These are phyloP conservation scores for Heteractis magnifica DNA, from an alignment of 92 coral and sea anemone species.

Conservation along the genomic window DNA sequence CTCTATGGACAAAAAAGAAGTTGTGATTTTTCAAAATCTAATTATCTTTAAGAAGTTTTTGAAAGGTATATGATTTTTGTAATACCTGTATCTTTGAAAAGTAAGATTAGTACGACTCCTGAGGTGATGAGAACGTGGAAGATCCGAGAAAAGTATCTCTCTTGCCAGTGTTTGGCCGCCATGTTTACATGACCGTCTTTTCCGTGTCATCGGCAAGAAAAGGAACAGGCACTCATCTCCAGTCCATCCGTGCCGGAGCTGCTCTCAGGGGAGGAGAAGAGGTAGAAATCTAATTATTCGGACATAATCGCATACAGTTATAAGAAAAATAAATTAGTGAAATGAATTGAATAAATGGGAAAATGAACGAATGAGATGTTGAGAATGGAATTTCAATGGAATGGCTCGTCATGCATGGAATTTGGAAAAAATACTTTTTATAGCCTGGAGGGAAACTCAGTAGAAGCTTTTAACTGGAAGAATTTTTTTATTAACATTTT, in stretches of 20 bases:
- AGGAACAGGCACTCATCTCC: background rate
- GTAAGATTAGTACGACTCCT: constrained; percentile 68
- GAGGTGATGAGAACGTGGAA: constrained; percentile 82
- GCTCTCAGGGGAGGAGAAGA: background rate
- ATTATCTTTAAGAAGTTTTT: background rate
- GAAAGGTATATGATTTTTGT: background rate
- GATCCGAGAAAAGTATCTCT: constrained; percentile 71
- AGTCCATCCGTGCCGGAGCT: background rate
- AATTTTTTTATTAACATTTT: too few species aligned
- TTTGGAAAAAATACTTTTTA: too few species aligned
- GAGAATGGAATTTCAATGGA: too few species aligned
- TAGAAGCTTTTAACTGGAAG: too few species aligned
- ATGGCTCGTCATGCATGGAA: too few species aligned
- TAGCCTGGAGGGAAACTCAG: too few species aligned
- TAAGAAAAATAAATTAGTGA: background rate
- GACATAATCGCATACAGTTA: background rate
- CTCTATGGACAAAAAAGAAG: constrained; percentile 50
- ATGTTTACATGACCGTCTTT: constrained; percentile 56
- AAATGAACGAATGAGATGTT: too few species aligned
- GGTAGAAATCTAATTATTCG: background rate
- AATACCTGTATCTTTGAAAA: constrained; percentile 87
- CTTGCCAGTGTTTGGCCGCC: constrained; percentile 86
- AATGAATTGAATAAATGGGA: background rate
- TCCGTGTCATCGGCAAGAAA: background rate
- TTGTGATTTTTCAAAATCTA: background rate